Evolutionary conservation across 2,797 vertebrate genomes (phyloP), one percentile per base, ranked within the genome.

Genomic region (Tiaroga cobitis): DNA sequence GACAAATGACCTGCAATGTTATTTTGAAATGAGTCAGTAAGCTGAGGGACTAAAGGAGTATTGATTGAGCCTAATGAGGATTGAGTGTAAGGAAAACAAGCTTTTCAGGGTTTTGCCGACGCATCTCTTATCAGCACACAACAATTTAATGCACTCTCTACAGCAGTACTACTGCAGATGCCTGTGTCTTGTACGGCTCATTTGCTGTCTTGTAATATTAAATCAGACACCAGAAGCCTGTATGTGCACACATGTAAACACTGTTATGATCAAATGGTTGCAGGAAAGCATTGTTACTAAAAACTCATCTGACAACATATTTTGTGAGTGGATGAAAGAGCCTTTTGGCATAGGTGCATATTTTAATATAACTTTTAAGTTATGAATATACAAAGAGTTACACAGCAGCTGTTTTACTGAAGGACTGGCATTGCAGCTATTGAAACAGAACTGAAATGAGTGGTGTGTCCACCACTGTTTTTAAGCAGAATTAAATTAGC

Each of bases 11-110:
- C 96, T 96, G 92, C 97, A 97, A 97, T 97, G 97, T 97, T 97
- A 96, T 97, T 98, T 96, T 97, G 96, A 97, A 97, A 96, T 95
- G 95, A 97, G 96, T 98, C 97, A 97, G 98, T 98, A 97, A 96
- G 95, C 95, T 94, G 94, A 95, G 95, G 95, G 97, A 98, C 96
- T 97, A 98, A 98, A 97, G 93, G 94, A 96, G 97, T 98, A 99
- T 98, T 97, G 97, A 99, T 97, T 97, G 95, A 95, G 95, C 95
- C 96, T 97, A 98, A 98, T 97, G 96, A 98, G 96, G 96, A 95
- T 94, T 93, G 96, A 97, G 96, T 95, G 95, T 96, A 96, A 96
- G 95, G 95, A 96, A 96, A 96, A 95, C 95, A 95, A 96, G 96
- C 96, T 95, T 95, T 95, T 94, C 95, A 94, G 90, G 92, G 91